A percentile compares a stretch with the other conserved stretches of the same genome.
These are phyloP conservation scores for Leucophenga montana DNA, from an alignment of 2,888 invertebrate species.

Conservation along the genomic window DNA sequence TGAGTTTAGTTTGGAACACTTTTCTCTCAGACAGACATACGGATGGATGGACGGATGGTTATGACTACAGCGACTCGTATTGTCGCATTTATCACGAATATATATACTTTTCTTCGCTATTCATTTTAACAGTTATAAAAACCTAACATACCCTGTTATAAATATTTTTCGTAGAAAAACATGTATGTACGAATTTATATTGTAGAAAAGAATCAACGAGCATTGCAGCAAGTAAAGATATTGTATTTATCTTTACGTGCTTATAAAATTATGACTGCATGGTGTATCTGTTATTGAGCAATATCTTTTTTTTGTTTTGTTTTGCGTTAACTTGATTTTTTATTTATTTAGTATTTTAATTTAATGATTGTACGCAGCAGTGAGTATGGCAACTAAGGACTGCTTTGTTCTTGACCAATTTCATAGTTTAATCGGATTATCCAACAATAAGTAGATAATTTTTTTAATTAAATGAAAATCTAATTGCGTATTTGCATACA, in stretches of 20 bases:
- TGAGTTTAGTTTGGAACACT: no score
- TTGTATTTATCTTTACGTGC: constrained; percentile 64
- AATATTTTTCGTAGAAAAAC: constrained; percentile 20
- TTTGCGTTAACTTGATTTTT: constrained; percentile 39
- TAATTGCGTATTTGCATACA: no score
- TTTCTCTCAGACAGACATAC: no score
- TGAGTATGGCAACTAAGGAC: constrained; percentile 32
- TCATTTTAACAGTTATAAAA: no score
- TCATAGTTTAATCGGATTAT: constrained; percentile 39
- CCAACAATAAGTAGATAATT: no score
- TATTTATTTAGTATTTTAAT: no score
- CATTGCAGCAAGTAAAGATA: constrained; percentile 5
- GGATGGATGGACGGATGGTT: no score
- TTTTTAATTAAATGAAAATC: no score
- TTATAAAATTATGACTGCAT: constrained; percentile 61
- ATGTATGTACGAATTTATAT: constrained; percentile 25
- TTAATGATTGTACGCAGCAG: no score
- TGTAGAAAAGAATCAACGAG: constrained; percentile 47
- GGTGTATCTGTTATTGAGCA: constrained; percentile 44
- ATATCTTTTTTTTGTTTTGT: constrained; percentile 32
- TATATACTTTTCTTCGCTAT: no score
- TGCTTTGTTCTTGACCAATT: constrained; percentile 35
- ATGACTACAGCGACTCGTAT: no score
- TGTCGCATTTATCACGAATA: no score
- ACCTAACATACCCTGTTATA: not conserved